Conservation (phyloP, 2,888 invertebrate genomes). For the Yponomeuta evonymella region DNA sequence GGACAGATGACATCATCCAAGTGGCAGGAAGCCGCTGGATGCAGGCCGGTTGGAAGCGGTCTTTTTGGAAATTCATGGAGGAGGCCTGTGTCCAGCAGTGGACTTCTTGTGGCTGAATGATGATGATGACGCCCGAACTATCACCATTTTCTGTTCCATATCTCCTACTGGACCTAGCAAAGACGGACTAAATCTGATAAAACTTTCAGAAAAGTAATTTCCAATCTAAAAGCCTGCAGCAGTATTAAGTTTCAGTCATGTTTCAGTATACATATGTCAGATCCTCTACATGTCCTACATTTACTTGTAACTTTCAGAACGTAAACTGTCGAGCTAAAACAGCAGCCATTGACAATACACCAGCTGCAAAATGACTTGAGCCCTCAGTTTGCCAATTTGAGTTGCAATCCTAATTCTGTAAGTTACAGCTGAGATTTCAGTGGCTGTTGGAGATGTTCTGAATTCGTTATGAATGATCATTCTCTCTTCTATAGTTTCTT, state of each 20-base stretch:
- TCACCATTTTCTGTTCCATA: too few species aligned
- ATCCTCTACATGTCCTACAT: neutral
- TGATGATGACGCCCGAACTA: too few species aligned
- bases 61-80: too few species aligned
- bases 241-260: too few species aligned
- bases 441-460: neutral
- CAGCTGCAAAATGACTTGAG: conserved; percentile 12
- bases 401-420: neutral
- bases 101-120: too few species aligned
- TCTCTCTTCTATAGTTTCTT: conserved; percentile 21
- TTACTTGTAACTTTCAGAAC: conserved; percentile 1
- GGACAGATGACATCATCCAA: too few species aligned
- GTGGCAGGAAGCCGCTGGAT: too few species aligned
- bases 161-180: too few species aligned
- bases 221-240: neutral
- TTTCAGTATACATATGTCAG: neutral
- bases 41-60: too few species aligned
- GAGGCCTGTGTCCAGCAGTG: too few species aligned
- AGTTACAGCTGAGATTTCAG: neutral
- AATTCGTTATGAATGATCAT: conserved; percentile 32
- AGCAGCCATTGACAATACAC: conserved; percentile 22
- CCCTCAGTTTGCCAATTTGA: neutral
- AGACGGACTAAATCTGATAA: too few species aligned
- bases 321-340: conserved; percentile 20
- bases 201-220: neutral